These are phyloP conservation scores for Bombus affinis DNA, from an alignment of 1,140 invertebrate species.

Conservation along the genomic window DNA sequence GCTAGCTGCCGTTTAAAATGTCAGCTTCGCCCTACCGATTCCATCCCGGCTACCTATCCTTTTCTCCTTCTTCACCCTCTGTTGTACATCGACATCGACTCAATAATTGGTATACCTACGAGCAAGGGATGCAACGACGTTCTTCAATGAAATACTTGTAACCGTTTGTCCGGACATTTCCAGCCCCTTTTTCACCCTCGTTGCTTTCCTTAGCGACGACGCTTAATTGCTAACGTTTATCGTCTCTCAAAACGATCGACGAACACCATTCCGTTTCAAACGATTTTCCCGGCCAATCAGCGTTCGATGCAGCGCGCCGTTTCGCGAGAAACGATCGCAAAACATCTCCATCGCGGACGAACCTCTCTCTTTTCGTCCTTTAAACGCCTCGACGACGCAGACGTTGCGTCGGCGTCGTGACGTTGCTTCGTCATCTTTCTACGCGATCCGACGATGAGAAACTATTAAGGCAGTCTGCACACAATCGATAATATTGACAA, in stretches of 20 bases:
- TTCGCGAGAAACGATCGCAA: background rate
- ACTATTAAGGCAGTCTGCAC: background rate
- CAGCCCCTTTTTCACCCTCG: conserved; percentile 62
- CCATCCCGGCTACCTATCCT: conserved; percentile 37
- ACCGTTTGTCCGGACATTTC: conserved; percentile 67
- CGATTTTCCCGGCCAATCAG: conserved; percentile 28
- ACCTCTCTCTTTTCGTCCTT: background rate
- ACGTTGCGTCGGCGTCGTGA: background rate
- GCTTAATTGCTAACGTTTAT: conserved; percentile 67
- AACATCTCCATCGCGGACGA: background rate
- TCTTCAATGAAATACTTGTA: conserved; percentile 71
- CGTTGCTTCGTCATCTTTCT: background rate
- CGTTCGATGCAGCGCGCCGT: conserved; percentile 1
- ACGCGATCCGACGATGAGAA: background rate
- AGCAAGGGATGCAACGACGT: conserved; percentile 60
- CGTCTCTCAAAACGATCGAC: conserved; percentile 42
- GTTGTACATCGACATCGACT: conserved; percentile 65
- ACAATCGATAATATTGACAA: background rate
- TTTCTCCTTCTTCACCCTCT: conserved; percentile 58
- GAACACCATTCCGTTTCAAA: conserved; percentile 25
- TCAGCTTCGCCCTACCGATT: conserved; percentile 59
- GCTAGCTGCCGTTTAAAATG: conserved; percentile 69
- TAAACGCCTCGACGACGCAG: background rate
- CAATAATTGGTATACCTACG: conserved; percentile 77
- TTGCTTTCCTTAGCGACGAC: conserved; percentile 72